These are phyloP conservation scores for Eclectus roratus DNA, from an alignment of 2,113 vertebrate species.

Conservation along the genomic window DNA sequence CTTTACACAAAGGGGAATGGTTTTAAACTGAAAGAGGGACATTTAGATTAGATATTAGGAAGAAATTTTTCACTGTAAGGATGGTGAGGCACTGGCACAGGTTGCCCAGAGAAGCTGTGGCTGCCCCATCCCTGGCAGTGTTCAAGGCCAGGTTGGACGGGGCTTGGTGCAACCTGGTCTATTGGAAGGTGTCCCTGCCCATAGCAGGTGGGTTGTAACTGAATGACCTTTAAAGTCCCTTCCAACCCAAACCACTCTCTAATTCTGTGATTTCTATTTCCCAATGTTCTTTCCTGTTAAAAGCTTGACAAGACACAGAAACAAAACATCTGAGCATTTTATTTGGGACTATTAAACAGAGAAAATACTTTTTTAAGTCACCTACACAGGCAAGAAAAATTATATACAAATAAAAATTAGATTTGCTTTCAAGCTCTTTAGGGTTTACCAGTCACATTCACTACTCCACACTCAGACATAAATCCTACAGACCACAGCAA, in stretches of 20 bases:
- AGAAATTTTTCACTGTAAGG: neutral
- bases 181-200: neutral
- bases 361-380: neutral
- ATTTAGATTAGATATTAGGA: neutral
- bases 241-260: neutral
- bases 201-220: neutral
- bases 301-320: neutral
- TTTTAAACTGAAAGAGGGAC: neutral
- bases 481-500: neutral
- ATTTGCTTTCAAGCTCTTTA: neutral
- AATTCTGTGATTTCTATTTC: neutral
- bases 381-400: neutral
- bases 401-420: neutral
- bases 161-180: neutral
- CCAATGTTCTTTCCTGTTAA: neutral
- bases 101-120: neutral
- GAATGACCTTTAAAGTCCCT: neutral
- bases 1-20: neutral
- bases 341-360: neutral
- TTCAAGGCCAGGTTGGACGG: neutral
- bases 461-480: neutral
- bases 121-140: neutral
- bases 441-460: neutral
- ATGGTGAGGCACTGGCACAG: neutral
- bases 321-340: neutral